Conservation (phyloP, 2,888 invertebrate genomes). For the Drosophila algonquin region DNA sequence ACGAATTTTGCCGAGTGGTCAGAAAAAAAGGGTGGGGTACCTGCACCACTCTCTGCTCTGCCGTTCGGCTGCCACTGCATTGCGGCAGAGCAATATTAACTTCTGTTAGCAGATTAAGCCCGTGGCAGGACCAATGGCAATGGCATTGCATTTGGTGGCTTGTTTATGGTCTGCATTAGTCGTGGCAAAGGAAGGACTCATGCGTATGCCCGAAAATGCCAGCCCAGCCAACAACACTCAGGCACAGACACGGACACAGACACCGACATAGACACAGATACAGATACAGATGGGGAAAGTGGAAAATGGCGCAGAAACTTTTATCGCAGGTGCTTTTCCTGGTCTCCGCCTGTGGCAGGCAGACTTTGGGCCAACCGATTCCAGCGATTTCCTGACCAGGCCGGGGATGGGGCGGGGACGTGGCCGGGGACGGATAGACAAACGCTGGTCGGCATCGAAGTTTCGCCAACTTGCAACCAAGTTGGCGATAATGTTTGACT, state of each 20-base stretch:
- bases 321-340: slow-evolving; percentile 72
- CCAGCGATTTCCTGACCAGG: slow-evolving; percentile 69
- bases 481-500: slow-evolving; percentile 75
- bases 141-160: slow-evolving; percentile 61
- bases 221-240: slow-evolving; percentile 10
- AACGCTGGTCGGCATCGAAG: slow-evolving; percentile 48
- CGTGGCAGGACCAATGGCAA: slow-evolving; percentile 38
- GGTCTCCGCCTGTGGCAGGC: slow-evolving; percentile 38
- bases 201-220: slow-evolving; percentile 44
- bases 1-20: slow-evolving; percentile 26
- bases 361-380: slow-evolving; percentile 39
- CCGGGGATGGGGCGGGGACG: neutral
- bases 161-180: slow-evolving; percentile 62
- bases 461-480: slow-evolving; percentile 60
- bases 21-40: slow-evolving; percentile 4
- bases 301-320: slow-evolving; percentile 76
- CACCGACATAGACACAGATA: slow-evolving; percentile 2
- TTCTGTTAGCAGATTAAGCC: slow-evolving; percentile 43
- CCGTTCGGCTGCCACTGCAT: slow-evolving; percentile 38
- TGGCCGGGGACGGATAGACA: slow-evolving; percentile 47
- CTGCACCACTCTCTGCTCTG: neutral
- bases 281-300: slow-evolving; percentile 44
- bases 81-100: slow-evolving; percentile 49
- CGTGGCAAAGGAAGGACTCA: slow-evolving; percentile 25
- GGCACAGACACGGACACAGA: slow-evolving; percentile 12